Evolutionary conservation across 2,888 invertebrate genomes (phyloP), one percentile per base, ranked within the genome.

Genomic region (Leptinotarsa tumamoca): DNA sequence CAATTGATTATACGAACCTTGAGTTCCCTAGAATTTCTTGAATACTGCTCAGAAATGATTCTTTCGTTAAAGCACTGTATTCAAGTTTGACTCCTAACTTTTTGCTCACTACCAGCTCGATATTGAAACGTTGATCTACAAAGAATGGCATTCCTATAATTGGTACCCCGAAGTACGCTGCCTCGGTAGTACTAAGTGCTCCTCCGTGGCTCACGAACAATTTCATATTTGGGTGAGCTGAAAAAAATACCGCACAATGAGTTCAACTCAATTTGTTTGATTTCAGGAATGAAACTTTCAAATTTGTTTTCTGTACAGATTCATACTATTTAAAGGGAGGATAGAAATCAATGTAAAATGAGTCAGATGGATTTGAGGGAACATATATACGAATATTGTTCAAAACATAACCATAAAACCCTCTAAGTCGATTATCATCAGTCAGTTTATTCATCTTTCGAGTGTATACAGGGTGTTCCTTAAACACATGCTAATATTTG

Each of bases 181-280:
- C 79, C 73, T 83, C 83, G 72, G 81, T 81, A 4, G 82, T 82
- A 67, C 83, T 82, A 33, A 82, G 68, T 58, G 79, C 80, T 14
- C 83, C 83, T 14, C 83, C 83, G 52, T 83, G 83, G 18, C 78
- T 79, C 51, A 83, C 82, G 66, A 83, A 84, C 21, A 84, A 61
- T 75, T 79, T 81, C 21, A 78, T 71, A 69, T 84, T 83, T n/a
- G 80, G 80, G 75, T 84, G 83, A 18, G 79, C 83, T 83, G 58
- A 17, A 72, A 73, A 72, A 71, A 14, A 67, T 10, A 10, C 33
- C 33, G 0, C 0, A 33, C 33, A 33, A 33, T 33, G 33, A 33
- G 10, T 33, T 33, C 2, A 33, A 10, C 10, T 43, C 43, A 43
- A 10, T 43, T 43, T 10, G 3, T 43, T 43, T 10, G 10, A 43